Conservation (phyloP, 2,797 vertebrate species). For the Austrolebias charrua region DNA sequence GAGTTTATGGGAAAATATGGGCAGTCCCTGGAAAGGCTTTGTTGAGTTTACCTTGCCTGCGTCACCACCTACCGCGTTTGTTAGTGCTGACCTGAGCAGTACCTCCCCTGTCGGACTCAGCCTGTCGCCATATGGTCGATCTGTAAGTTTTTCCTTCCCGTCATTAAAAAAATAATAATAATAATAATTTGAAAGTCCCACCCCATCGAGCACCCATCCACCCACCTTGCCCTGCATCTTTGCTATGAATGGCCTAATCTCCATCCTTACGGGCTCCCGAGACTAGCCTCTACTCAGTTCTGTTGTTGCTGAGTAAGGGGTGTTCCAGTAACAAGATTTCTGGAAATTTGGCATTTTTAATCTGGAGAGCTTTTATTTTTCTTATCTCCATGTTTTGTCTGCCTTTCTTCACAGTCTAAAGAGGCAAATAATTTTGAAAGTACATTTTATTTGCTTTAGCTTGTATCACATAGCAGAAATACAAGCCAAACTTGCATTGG, state of each 20-base stretch:
- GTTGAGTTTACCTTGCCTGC: conserved; percentile 82
- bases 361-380: not conserved
- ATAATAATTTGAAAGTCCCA: conserved; percentile 60
- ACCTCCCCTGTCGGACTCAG: conserved; percentile 83
- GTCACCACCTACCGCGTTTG: conserved; percentile 82
- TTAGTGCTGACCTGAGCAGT: conserved; percentile 86
- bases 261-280: conserved; percentile 73
- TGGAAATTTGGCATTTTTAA: not conserved
- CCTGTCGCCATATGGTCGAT: conserved; percentile 84
- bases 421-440: not conserved
- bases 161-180: conserved; percentile 19
- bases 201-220: conserved; percentile 76
- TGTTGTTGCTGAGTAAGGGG: conserved; percentile 51
- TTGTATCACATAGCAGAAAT: too few relatives aligned
- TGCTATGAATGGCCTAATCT: conserved; percentile 76
- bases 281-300: conserved; percentile 79
- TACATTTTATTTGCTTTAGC: too few relatives aligned
- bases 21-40: conserved; percentile 87
- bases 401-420: not conserved
- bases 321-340: conserved; percentile 16
- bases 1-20: conserved; percentile 84
- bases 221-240: conserved; percentile 74
- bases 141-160: conserved; percentile 81
- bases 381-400: not conserved
- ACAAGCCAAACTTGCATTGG: too few relatives aligned